These are phyloP conservation scores for Ectropis grisescens DNA, from an alignment of 1,140 invertebrate genomes.

Conservation along the genomic window DNA sequence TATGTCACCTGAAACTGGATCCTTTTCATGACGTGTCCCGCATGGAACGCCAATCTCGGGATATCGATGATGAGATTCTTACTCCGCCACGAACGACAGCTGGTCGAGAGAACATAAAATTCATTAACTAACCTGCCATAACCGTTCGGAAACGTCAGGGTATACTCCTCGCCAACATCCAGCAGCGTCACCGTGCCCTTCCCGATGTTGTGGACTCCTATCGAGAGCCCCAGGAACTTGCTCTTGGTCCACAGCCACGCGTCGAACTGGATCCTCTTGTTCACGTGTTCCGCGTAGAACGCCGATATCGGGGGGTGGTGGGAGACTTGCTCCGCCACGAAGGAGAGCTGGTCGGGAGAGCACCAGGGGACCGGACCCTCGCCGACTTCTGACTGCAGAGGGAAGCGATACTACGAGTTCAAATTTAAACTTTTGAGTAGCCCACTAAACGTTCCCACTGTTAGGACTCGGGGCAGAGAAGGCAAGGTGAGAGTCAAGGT, in stretches of 20 bases:
- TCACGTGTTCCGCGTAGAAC: conserved; percentile 96
- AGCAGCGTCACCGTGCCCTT: conserved; percentile 86
- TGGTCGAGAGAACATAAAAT: too few relatives aligned
- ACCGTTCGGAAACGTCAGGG: conserved; percentile 95
- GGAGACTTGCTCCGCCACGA: conserved; percentile 98
- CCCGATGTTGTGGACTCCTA: conserved; percentile 92
- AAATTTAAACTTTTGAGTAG: not conserved
- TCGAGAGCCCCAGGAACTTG: conserved; percentile 96
- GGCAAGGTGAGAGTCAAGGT: too few relatives aligned
- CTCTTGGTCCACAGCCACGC: conserved; percentile 98
- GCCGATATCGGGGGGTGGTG: conserved; percentile 99
- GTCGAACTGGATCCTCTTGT: conserved; percentile 90
- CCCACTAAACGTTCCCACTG: too few relatives aligned
- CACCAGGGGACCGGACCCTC: conserved; percentile 90
- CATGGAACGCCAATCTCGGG: conserved; percentile 98
- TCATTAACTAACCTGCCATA: conserved; percentile 91
- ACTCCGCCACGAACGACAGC: conserved; percentile 94
- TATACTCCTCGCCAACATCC: conserved; percentile 91
- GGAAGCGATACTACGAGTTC: not conserved
- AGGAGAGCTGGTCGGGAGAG: conserved; percentile 83
- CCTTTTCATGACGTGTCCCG: too few relatives aligned
- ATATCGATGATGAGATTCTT: conserved; percentile 99
- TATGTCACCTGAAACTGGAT: too few relatives aligned
- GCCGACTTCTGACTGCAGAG: conserved; percentile 61
- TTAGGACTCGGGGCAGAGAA: too few relatives aligned